Base-by-base conservation (phyloP, 1,140 invertebrate genomes). In the Spodoptera frugiperda region DNA sequence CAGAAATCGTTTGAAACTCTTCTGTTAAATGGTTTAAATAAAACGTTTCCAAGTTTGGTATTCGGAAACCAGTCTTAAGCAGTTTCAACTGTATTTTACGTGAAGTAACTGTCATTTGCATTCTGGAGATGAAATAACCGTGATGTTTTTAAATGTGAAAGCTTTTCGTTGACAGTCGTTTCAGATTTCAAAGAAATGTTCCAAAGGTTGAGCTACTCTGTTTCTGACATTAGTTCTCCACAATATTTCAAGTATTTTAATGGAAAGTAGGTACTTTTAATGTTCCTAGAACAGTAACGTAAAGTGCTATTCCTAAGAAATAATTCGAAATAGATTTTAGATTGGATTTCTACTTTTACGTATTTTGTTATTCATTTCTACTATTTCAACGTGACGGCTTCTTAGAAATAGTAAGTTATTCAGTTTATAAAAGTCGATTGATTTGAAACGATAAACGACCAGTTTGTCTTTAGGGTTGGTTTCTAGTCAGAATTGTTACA, bases 261-360 rank as follows among this genome's bases (percentile, higher is more conserved):
- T 61, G 25, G 33, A 39, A 39, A 39, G 6, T 39, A 9, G 8
- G 33, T 39, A 39, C 33, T 61, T 61, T 44, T 5, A 44, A 15
- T 9, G 15, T 61, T 61, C 33, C 9, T 44, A 39, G 57, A 59
- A 59, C 12, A 30, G 2, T 57, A 15, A 33, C 30, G 12, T 15
- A 2, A 11, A 57, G 12, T 57, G 55, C 14, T 59, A 15, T 15
- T 39, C 33, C 55, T 33, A 33, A 39, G 55, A 59, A 59, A 59
- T 59, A 39, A 61, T 61, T n/a, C n/a, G 17, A 44, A 44, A 61
- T 44, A 17, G 30, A 61, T 39, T 61, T 61, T 9, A 39, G 55
- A 33, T 30, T 44, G 15, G 4, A 61, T 15, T 39, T 39, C n/a
- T 17, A 59, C 25, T 33, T 33, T n/a, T 33, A 59, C 9, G 25